These are phyloP conservation scores for Athalia circularis DNA, from an alignment of 2,888 invertebrate species.

Conservation along the genomic window DNA sequence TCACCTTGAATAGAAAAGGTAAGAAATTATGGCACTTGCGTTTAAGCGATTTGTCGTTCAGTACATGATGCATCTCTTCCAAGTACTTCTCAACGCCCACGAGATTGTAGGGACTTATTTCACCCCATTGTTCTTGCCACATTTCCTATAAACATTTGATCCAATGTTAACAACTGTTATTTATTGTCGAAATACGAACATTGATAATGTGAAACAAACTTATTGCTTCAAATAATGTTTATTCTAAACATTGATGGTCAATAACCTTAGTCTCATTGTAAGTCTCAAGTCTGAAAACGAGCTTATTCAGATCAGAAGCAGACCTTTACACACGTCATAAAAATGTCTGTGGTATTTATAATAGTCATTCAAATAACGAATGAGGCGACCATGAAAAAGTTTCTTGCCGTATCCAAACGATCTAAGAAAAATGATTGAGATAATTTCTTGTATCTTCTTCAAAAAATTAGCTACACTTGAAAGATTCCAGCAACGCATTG, in stretches of 20 bases:
- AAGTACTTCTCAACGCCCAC: constrained; percentile 89
- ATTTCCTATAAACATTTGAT: constrained; percentile 76
- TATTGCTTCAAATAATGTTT: constrained; percentile 25
- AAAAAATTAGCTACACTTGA: too few relatives aligned
- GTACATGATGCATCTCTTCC: constrained; percentile 87
- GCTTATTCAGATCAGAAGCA: not conserved
- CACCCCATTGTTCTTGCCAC: constrained; percentile 91
- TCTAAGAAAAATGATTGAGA: too few relatives aligned
- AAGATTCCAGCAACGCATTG: too few relatives aligned
- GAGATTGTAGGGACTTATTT: constrained; percentile 86
- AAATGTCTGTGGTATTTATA: constrained; percentile 16
- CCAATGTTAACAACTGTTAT: constrained; percentile 1
- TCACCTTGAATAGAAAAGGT: constrained; percentile 88
- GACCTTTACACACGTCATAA: constrained; percentile 26
- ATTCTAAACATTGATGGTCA: constrained; percentile 6
- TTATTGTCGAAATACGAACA: not conserved
- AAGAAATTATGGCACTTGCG: constrained; percentile 86
- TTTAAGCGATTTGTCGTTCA: constrained; percentile 85
- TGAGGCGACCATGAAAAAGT: constrained; percentile 20
- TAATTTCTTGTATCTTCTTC: too few relatives aligned
- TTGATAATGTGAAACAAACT: constrained; percentile 3
- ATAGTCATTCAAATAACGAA: constrained; percentile 19
- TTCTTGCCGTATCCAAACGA: not conserved
- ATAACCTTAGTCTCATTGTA: constrained; percentile 6
- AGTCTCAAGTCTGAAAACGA: not conserved